These are phyloP conservation scores for Gallinago paraguaiae DNA, from an alignment of 2,113 vertebrate genomes.

Conservation along the genomic window DNA sequence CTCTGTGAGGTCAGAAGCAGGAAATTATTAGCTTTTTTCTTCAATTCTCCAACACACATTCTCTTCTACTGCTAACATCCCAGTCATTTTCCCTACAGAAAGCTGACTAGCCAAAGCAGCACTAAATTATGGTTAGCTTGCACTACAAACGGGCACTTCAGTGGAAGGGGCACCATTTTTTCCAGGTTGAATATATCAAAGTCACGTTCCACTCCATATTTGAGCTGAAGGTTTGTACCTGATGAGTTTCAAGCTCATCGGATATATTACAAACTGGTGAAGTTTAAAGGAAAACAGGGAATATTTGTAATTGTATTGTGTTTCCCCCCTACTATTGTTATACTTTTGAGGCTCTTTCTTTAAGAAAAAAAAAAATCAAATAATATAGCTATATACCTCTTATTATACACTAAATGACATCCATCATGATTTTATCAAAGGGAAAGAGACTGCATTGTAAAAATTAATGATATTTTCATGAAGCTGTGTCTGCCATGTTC, in stretches of 20 bases:
- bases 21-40: conserved; percentile 6
- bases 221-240: not conserved
- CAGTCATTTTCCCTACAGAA: not conserved
- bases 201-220: not conserved
- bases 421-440: not conserved
- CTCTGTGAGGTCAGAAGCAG: not conserved
- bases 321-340: not conserved
- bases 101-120: not conserved
- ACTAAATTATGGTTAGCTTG: not conserved
- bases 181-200: not conserved
- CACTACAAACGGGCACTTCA: not conserved
- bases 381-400: not conserved
- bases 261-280: not conserved
- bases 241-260: not conserved
- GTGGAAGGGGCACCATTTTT: not conserved
- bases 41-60: not conserved
- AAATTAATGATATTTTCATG: not conserved
- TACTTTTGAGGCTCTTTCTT: not conserved
- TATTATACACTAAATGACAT: not conserved
- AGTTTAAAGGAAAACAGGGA: not conserved
- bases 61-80: not conserved
- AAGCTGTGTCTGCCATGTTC: not conserved
- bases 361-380: not conserved
- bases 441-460: not conserved
- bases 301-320: not conserved